A percentile compares a stretch with the other conserved stretches of the same genome.
These are phyloP conservation scores for Amiota communis DNA, from an alignment of 2,888 invertebrate species.

Conservation along the genomic window DNA sequence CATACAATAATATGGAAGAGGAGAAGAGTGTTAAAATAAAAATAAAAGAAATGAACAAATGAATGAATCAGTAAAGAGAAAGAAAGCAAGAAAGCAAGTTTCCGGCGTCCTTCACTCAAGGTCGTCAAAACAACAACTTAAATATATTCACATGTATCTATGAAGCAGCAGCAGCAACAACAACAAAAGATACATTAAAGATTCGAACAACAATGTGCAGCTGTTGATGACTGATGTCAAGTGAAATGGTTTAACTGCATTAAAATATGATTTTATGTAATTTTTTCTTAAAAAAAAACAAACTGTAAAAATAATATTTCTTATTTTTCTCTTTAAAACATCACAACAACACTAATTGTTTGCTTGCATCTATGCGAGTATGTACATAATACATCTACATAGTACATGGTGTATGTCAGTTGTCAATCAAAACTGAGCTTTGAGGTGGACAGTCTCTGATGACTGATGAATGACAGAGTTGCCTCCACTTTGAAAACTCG, in stretches of 20 bases:
- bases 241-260: not conserved
- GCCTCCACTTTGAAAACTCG: too few relatives aligned
- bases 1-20: not conserved
- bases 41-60: not conserved
- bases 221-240: conserved; percentile 20
- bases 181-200: conserved; percentile 37
- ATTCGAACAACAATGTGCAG: conserved; percentile 26
- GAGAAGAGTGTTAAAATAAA: not conserved
- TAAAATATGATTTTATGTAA: conserved; percentile 13
- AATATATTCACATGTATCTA: too few relatives aligned
- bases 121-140: conserved; percentile 52
- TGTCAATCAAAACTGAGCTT: conserved; percentile 19
- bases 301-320: not conserved
- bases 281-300: not conserved
- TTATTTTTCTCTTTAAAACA: not conserved
- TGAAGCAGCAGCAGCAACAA: conserved; percentile 21
- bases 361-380: not conserved
- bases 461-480: too few relatives aligned
- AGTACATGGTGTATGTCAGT: not conserved
- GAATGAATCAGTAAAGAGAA: conserved; percentile 5
- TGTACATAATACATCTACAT: not conserved
- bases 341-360: conserved; percentile 12
- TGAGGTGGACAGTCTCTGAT: conserved; percentile 4
- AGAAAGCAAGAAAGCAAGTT: conserved; percentile 53
- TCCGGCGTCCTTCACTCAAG: conserved; percentile 68